Percentiles rank a stretch among this genome's conserved stretches.
These are phyloP conservation scores for Atopsyche davidsoni DNA, from an alignment of 1,140 invertebrate genomes.

Conservation along the genomic window DNA sequence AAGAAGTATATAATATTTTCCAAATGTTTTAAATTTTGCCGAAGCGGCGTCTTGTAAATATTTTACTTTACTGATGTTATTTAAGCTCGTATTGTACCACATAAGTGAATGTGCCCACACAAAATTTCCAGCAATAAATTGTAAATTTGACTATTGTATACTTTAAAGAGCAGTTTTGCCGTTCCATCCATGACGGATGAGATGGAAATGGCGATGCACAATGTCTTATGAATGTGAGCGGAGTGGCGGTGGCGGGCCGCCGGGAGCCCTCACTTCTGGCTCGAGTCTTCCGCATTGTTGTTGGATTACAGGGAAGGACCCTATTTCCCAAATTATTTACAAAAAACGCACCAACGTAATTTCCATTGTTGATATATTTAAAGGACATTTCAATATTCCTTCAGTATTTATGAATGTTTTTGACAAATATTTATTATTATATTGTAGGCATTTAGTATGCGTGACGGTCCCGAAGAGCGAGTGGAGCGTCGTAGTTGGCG, in stretches of 20 bases:
- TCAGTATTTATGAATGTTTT: constrained; percentile 30
- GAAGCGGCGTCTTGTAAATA: constrained; percentile 18
- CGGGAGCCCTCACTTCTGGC: constrained; percentile 1
- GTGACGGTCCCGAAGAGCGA: background rate
- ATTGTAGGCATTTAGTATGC: constrained; percentile 26
- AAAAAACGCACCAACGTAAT: constrained; percentile 27
- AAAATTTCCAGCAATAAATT: constrained; percentile 30
- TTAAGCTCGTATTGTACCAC: constrained; percentile 14
- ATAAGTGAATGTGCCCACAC: constrained; percentile 28
- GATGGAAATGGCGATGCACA: constrained; percentile 20
- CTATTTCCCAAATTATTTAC: constrained; percentile 26
- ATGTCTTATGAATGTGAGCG: constrained; percentile 16
- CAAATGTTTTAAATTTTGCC: constrained; percentile 15
- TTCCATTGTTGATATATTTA: constrained; percentile 26
- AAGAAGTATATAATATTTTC: constrained; percentile 18
- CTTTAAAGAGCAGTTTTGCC: constrained; percentile 9
- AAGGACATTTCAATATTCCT: constrained; percentile 29
- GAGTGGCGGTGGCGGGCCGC: background rate
- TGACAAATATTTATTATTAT: constrained; percentile 30
- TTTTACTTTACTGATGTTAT: constrained; percentile 17
- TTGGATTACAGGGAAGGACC: constrained; percentile 8
- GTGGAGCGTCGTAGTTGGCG: background rate
- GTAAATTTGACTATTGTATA: constrained; percentile 21
- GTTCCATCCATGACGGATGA: constrained; percentile 13
- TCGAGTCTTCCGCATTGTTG: constrained; percentile 22